Evolutionary conservation across 2,888 invertebrate species (phyloP).

Genomic region (Volucella bombylans): DNA sequence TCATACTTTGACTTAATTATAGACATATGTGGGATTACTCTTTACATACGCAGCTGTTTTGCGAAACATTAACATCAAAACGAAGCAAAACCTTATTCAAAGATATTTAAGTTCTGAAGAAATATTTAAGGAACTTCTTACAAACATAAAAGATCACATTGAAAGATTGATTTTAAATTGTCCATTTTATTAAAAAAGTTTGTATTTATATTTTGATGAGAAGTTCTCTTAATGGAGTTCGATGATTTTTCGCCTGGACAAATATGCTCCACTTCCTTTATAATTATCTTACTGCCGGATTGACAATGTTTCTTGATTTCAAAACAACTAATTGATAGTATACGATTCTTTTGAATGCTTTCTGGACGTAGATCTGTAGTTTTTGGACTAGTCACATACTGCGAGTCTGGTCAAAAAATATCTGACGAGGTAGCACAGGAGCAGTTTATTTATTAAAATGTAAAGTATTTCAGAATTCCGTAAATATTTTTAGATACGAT

Average conservation of each 20-base stretch:
- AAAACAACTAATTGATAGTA: conserved; percentile 41
- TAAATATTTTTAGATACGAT: conserved; percentile 21
- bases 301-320: conserved; percentile 51
- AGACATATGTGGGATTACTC: conserved; percentile 54
- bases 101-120: neutral
- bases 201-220: neutral
- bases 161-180: neutral
- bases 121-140: conserved; percentile 10
- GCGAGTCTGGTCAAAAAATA: conserved; percentile 55
- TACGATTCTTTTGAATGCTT: conserved; percentile 47
- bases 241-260: conserved; percentile 25
- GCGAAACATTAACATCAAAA: conserved; percentile 35
- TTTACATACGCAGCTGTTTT: conserved; percentile 36
- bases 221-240: conserved; percentile 44
- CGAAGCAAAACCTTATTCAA: conserved; percentile 1
- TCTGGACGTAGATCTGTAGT: conserved; percentile 49
- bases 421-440: conserved; percentile 33
- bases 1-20: neutral
- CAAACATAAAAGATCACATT: conserved; percentile 28
- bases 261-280: conserved; percentile 48
- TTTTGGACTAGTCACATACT: conserved; percentile 39
- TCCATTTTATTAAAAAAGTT: neutral
- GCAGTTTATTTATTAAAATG: neutral
- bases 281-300: conserved; percentile 52
- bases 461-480: neutral